Conservation (phyloP, 2,888 invertebrate species). For the Ellobium chinense region DNA sequence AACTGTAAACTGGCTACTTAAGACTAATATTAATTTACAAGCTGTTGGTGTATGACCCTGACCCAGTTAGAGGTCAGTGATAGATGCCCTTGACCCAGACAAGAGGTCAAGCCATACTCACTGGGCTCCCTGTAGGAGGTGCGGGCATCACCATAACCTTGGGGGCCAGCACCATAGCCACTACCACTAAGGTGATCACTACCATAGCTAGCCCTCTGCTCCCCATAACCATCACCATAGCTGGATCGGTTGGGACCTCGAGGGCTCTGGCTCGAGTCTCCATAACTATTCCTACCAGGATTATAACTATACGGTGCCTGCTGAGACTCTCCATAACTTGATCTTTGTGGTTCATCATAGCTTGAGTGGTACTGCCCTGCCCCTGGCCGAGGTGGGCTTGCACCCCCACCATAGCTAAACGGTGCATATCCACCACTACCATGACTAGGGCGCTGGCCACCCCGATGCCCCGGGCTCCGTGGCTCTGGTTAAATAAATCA, state of each 20-base stretch:
- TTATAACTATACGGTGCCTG: slow-evolving; percentile 38
- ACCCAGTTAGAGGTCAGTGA: not conserved
- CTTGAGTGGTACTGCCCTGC: not conserved
- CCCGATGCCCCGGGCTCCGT: not conserved
- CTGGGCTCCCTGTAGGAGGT: slow-evolving; percentile 2
- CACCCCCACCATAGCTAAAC: slow-evolving; percentile 39
- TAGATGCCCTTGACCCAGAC: slow-evolving; percentile 1
- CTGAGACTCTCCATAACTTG: slow-evolving; percentile 11
- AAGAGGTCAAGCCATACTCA: slow-evolving; percentile 1
- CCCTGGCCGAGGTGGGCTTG: not conserved
- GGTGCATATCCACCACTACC: slow-evolving; percentile 20
- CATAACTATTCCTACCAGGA: slow-evolving; percentile 29
- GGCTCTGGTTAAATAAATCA: slow-evolving; percentile 17
- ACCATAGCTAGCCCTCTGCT: slow-evolving; percentile 8
- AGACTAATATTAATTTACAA: not conserved
- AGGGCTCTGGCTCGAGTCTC: not conserved
- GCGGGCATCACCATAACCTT: slow-evolving; percentile 5
- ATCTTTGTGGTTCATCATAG: not conserved
- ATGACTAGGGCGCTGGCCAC: slow-evolving; percentile 10
- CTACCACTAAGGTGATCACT: slow-evolving; percentile 4
- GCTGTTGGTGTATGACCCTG: slow-evolving; percentile 1
- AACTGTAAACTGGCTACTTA: not conserved
- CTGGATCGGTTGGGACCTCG: not conserved
- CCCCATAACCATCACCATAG: not conserved
- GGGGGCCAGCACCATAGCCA: slow-evolving; percentile 3